Evolutionary conservation across 2,113 vertebrate species (phyloP).

Genomic region (Tricholaema leucomelas): DNA sequence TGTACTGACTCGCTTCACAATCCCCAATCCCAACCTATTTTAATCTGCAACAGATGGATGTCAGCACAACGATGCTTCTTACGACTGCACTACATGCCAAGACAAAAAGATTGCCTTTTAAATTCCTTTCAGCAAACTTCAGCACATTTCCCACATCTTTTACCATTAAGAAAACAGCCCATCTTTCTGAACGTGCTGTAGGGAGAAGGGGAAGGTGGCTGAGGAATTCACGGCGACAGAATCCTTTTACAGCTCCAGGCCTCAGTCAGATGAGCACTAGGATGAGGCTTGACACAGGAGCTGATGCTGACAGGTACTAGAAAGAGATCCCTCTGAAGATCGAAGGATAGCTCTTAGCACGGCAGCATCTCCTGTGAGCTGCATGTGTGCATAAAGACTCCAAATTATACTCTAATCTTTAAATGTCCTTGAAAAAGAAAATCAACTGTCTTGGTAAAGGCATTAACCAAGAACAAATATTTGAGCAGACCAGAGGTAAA

Average conservation of each 20-base stretch:
- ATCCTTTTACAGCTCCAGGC: not conserved
- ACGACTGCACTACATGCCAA: not conserved
- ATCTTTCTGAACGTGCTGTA: not conserved
- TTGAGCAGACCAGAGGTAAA: not conserved
- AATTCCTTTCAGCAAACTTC: slow-evolving; percentile 37
- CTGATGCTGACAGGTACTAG: not conserved
- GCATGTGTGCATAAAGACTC: fast-evolving
- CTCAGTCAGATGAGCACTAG: not conserved
- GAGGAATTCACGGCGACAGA: not conserved
- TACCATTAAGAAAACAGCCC: slow-evolving; percentile 10
- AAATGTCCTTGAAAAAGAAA: not conserved
- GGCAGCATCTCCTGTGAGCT: not conserved
- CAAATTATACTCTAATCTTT: not conserved
- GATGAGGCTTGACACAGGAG: not conserved
- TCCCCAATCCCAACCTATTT: not conserved
- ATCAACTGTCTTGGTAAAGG: not conserved
- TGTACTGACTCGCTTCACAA: not conserved
- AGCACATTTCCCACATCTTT: not conserved
- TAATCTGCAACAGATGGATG: slow-evolving; percentile 56
- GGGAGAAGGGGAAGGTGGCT: not conserved
- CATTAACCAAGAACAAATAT: not conserved
- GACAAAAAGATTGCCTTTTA: slow-evolving; percentile 53
- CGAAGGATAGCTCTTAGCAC: not conserved
- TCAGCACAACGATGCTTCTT: slow-evolving; percentile 18
- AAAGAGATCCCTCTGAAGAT: not conserved